These are phyloP conservation scores for Pseudochirops cupreus DNA, from an alignment of 2,797 vertebrate genomes.

Conservation along the genomic window DNA sequence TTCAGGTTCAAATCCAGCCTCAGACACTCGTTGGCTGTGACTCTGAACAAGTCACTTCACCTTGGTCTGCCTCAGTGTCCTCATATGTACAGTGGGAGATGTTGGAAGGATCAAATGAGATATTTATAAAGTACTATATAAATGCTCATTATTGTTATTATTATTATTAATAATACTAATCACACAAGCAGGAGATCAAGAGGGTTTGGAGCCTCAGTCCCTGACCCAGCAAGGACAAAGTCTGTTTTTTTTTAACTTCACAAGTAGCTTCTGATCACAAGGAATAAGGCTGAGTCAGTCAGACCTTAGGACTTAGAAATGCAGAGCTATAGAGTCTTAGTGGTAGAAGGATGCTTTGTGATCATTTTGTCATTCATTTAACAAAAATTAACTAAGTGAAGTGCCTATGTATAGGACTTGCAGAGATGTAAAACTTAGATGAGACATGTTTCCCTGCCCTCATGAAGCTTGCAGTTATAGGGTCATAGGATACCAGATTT, in stretches of 20 bases:
- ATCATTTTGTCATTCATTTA: not conserved
- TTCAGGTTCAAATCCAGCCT: not conserved
- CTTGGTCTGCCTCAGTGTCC: not conserved
- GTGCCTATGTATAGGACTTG: not conserved
- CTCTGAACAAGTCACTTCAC: not conserved
- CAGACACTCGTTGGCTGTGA: not conserved
- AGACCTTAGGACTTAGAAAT: not conserved
- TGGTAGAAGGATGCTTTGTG: not conserved
- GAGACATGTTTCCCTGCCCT: not conserved
- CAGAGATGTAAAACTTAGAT: not conserved
- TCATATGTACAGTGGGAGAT: not conserved
- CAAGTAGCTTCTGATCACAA: not conserved
- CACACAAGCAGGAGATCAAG: not conserved
- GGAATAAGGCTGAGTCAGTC: not conserved
- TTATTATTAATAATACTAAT: not conserved
- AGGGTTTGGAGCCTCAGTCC: not conserved
- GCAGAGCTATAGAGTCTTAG: not conserved
- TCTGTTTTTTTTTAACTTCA: not conserved
- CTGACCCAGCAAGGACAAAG: not conserved
- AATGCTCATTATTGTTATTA: not conserved
- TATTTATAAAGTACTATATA: not conserved
- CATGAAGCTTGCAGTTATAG: not conserved
- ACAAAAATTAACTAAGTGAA: not conserved
- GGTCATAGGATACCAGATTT: slow-evolving; percentile 2
- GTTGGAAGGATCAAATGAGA: not conserved